Evolutionary conservation across 2,797 vertebrate species (phyloP).

Genomic region (Anniella stebbinsi): DNA sequence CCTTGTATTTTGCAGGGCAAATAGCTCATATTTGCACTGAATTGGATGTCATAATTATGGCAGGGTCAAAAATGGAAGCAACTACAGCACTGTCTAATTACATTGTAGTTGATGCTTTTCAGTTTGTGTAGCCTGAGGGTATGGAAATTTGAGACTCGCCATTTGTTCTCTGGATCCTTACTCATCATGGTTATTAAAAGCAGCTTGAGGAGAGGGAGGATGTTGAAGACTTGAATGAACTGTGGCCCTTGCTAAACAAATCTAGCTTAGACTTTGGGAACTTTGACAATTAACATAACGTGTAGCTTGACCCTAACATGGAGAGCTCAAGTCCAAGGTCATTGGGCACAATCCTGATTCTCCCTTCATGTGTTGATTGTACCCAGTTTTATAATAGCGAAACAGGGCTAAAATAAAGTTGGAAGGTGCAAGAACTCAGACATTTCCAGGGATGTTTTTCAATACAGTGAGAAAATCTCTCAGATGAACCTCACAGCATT

Average conservation of each 20-base stretch:
- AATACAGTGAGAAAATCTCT: neutral
- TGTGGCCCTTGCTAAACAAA: neutral
- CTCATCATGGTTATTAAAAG: too few species aligned
- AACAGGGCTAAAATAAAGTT: neutral
- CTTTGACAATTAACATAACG: neutral
- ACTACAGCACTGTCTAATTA: neutral
- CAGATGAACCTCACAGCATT: neutral
- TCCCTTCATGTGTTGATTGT: neutral
- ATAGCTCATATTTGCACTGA: neutral
- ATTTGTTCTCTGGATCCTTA: neutral
- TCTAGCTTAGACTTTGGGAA: neutral
- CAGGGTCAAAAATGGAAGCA: too few species aligned
- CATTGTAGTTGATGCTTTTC: neutral
- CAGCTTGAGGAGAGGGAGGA: too few species aligned
- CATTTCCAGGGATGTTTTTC: neutral
- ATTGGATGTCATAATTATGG: neutral
- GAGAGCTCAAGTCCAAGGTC: neutral
- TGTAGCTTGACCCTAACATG: too few species aligned
- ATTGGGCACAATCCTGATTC: neutral
- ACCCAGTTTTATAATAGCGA: neutral
- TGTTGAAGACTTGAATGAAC: neutral
- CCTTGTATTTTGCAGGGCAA: neutral
- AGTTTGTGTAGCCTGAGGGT: neutral
- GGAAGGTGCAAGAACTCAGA: neutral
- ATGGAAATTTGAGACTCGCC: neutral